These are phyloP conservation scores for Protophormia terraenovae DNA, from an alignment of 2,888 invertebrate genomes.

Conservation along the genomic window DNA sequence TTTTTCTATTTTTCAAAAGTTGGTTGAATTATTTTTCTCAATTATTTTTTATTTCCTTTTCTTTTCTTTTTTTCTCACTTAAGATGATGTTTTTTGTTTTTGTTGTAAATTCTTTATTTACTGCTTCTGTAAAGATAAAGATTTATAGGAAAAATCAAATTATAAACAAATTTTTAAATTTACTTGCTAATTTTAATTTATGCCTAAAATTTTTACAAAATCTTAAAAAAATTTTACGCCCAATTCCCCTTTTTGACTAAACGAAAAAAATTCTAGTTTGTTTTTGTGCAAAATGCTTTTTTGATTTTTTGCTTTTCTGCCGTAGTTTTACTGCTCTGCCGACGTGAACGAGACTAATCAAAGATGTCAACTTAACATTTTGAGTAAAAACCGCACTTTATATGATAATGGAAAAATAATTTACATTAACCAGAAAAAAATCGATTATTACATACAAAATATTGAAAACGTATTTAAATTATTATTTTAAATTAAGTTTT, in stretches of 20 bases:
- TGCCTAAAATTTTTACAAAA: neutral
- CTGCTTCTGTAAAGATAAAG: slow-evolving; percentile 70
- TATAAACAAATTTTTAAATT: neutral
- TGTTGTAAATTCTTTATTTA: slow-evolving; percentile 66
- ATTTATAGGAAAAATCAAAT: slow-evolving; percentile 58
- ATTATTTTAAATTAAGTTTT: no score
- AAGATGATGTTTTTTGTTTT: slow-evolving; percentile 3
- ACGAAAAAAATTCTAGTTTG: slow-evolving; percentile 26
- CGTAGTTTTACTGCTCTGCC: slow-evolving; percentile 25
- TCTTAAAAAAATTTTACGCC: slow-evolving; percentile 33
- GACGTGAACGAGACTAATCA: neutral
- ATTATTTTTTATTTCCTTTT: slow-evolving; percentile 55
- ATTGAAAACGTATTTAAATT: no score
- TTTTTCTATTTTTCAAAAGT: slow-evolving; percentile 43
- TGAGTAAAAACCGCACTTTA: neutral
- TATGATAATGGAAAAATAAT: neutral
- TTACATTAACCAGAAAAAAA: no score
- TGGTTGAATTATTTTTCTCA: slow-evolving; percentile 64
- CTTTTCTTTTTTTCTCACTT: slow-evolving; percentile 42
- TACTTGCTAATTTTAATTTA: neutral
- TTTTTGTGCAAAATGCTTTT: slow-evolving; percentile 27
- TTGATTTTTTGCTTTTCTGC: neutral
- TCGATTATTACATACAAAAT: no score
- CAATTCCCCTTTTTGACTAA: slow-evolving; percentile 39
- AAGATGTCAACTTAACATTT: slow-evolving; percentile 5